Percentiles rank a stretch among this genome's conserved stretches.
Evolutionary conservation across 2,888 invertebrate species (phyloP).

Genomic region (Amphipoea oculea): DNA sequence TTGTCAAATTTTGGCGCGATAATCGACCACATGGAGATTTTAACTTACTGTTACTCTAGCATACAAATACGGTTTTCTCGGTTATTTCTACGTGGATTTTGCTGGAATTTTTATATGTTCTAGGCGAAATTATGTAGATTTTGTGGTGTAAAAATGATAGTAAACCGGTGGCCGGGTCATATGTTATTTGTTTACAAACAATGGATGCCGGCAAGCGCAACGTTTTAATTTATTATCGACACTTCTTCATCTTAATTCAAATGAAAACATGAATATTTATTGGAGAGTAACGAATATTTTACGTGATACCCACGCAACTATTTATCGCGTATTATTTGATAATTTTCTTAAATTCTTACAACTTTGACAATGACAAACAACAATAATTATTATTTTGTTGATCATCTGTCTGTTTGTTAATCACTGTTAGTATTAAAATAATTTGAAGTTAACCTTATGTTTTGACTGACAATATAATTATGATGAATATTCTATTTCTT

Average conservation of each 20-base stretch:
- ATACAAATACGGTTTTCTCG: conserved; percentile 70
- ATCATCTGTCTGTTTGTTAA: not conserved
- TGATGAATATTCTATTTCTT: not conserved
- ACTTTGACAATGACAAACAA: not conserved
- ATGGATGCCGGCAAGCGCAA: conserved; percentile 80
- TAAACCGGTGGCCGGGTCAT: conserved; percentile 77
- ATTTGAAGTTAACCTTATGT: not conserved
- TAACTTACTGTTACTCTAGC: conserved; percentile 60
- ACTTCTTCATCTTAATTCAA: conserved; percentile 32
- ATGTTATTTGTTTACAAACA: conserved; percentile 90
- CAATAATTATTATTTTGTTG: not conserved
- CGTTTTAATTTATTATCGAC: conserved; percentile 54
- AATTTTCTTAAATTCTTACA: not conserved
- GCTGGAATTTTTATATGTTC: conserved; percentile 67
- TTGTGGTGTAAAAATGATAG: conserved; percentile 62
- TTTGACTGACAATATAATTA: too few species aligned
- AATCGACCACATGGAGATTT: conserved; percentile 82
- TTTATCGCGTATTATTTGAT: not conserved
- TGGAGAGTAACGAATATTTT: not conserved
- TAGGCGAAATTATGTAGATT: conserved; percentile 66
- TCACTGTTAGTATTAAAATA: not conserved
- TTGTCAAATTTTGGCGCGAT: conserved; percentile 86
- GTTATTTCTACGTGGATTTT: conserved; percentile 53
- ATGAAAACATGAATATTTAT: conserved; percentile 29
- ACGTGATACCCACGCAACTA: not conserved